Percentiles rank a stretch among this genome's conserved stretches.
phyloP scores from a whole-genome alignment of 2,797 vertebrate species.

The Tachyglossus aculeatus region DNA sequence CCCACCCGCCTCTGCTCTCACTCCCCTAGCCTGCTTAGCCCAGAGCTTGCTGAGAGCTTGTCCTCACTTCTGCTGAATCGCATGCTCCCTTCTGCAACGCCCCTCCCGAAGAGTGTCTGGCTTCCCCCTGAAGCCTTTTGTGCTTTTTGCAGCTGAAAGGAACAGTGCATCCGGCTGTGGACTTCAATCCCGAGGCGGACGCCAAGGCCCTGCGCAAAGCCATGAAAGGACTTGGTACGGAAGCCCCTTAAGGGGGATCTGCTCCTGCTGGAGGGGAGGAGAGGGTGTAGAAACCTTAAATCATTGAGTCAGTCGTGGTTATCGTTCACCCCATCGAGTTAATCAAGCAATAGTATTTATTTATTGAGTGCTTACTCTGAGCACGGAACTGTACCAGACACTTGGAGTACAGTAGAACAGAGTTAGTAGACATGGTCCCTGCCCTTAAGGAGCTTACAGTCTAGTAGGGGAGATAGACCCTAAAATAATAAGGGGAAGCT shows the following conservation, averaged over 20 bases:
- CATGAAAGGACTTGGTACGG: conserved; percentile 95
- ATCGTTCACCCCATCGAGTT: too few relatives aligned
- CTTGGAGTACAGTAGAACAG: too few relatives aligned
- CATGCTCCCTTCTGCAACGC: conserved; percentile 16
- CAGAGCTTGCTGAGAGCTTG: background rate
- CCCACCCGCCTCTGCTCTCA: background rate
- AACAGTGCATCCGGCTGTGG: conserved; percentile 72
- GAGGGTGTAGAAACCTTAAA: background rate
- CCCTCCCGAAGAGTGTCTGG: background rate
- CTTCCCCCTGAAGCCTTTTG: conserved; percentile 19
- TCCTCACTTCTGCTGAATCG: background rate
- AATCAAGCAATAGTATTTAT: too few relatives aligned
- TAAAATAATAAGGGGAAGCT: too few relatives aligned
- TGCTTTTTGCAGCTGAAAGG: conserved; percentile 80
- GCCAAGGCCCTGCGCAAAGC: conserved; percentile 93
- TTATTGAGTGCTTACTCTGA: too few relatives aligned
- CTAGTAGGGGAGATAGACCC: too few relatives aligned
- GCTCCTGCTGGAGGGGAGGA: background rate
- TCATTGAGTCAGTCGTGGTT: too few relatives aligned
- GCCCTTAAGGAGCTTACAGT: too few relatives aligned
- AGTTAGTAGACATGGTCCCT: too few relatives aligned
- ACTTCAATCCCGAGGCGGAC: conserved; percentile 85
- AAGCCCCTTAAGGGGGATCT: fast-evolving
- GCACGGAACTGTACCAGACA: too few relatives aligned
- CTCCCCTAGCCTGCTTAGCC: conserved; percentile 37